Percentiles rank a stretch among this genome's conserved stretches.
These are phyloP conservation scores for Drymonia ruficornis DNA, from an alignment of 2,888 invertebrate genomes.

Conservation along the genomic window DNA sequence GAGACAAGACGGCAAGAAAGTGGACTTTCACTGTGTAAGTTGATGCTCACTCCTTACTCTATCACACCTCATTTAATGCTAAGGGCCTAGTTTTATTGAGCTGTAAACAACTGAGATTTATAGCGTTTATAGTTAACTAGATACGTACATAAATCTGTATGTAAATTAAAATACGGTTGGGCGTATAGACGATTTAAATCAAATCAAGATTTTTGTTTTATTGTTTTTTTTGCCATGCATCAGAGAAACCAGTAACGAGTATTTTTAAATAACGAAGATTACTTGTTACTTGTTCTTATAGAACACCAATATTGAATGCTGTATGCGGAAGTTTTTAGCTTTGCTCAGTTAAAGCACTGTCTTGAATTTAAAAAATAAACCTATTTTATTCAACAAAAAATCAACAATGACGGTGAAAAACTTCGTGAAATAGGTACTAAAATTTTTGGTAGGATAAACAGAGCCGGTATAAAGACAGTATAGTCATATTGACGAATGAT, in stretches of 20 bases:
- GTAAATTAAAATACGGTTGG: conserved; percentile 1
- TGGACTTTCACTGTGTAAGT: conserved; percentile 79
- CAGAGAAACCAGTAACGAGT: too few relatives aligned
- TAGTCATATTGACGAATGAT: conserved; percentile 28
- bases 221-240: too few relatives aligned
- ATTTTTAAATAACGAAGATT: too few relatives aligned
- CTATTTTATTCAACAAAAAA: too few relatives aligned
- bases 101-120: conserved; percentile 46
- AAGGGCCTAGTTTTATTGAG: conserved; percentile 59
- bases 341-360: too few relatives aligned
- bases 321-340: too few relatives aligned
- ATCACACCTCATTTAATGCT: conserved; percentile 76
- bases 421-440: background rate
- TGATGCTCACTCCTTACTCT: conserved; percentile 74
- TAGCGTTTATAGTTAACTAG: conserved; percentile 17
- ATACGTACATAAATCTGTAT: conserved; percentile 3
- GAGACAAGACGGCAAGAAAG: conserved; percentile 75
- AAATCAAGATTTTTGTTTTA: too few relatives aligned
- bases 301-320: too few relatives aligned
- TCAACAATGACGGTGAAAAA: too few relatives aligned
- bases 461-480: conserved; percentile 15
- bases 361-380: too few relatives aligned
- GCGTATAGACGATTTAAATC: background rate
- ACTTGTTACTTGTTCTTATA: too few relatives aligned
- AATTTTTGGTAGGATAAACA: conserved; percentile 14